Conservation (phyloP, 92 coral and sea anemone species). For the Blastomussa wellsi region DNA sequence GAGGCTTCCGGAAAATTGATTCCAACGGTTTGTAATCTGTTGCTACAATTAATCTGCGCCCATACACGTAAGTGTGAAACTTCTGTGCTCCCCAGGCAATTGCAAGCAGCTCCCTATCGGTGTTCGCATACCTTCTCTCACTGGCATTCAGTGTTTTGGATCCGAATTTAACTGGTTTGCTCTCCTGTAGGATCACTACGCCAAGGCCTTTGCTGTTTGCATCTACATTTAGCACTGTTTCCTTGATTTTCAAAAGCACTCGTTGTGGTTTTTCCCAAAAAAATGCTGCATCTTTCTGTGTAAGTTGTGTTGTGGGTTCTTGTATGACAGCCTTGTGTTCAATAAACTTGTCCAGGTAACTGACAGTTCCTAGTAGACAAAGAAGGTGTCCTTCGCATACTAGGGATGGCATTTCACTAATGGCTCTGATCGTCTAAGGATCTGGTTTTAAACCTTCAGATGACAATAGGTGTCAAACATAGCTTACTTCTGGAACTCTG, state of each 20-base stretch:
- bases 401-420: too few species aligned
- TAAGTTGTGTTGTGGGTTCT: too few species aligned
- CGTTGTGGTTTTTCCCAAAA: too few species aligned
- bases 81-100: constrained; percentile 38
- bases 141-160: constrained; percentile 42
- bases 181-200: constrained; percentile 25
- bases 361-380: too few species aligned
- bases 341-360: constrained; percentile 50
- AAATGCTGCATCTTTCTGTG: too few species aligned
- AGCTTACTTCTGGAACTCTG: constrained; percentile 18
- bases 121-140: constrained; percentile 48
- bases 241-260: too few species aligned
- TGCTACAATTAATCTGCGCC: constrained; percentile 48
- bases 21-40: constrained; percentile 52
- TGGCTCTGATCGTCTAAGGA: too few species aligned
- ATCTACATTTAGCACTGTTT: too few species aligned
- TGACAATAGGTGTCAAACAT: constrained; percentile 38
- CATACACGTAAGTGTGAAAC: constrained; percentile 7
- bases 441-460: constrained; percentile 34
- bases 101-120: constrained; percentile 44
- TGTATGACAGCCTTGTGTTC: too few species aligned
- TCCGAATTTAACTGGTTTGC: constrained; percentile 50
- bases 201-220: too few species aligned
- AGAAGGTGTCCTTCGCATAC: too few species aligned
- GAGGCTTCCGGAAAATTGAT: constrained; percentile 6